Evolutionary conservation across 1,140 invertebrate genomes (phyloP).

Genomic region (Araneus ventricosus): DNA sequence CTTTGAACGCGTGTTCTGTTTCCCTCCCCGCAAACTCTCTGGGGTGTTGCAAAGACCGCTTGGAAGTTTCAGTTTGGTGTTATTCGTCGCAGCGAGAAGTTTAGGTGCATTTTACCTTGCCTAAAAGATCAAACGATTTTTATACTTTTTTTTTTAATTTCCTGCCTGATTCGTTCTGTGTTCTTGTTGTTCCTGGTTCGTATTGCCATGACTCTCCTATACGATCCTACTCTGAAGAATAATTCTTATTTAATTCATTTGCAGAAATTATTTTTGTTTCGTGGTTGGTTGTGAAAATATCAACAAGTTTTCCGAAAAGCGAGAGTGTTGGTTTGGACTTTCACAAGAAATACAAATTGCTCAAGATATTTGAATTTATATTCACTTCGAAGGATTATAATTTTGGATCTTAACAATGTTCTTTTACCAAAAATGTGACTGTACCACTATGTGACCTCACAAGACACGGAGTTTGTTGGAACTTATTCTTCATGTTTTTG

Average conservation of each 20-base stretch:
- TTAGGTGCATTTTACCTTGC: not conserved
- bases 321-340: not conserved
- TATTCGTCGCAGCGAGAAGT: slow-evolving; percentile 23
- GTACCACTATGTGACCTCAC: not conserved
- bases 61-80: slow-evolving; percentile 38
- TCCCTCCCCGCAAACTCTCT: slow-evolving; percentile 53
- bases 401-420: not conserved
- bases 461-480: not conserved
- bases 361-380: not conserved
- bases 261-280: not conserved
- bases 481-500: slow-evolving; percentile 17
- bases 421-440: not conserved
- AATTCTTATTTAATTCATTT: not conserved
- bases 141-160: not conserved
- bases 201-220: not conserved
- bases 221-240: not conserved
- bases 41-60: slow-evolving; percentile 51
- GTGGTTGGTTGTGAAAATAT: not conserved
- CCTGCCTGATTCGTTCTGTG: no score
- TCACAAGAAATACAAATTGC: not conserved
- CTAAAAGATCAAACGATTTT: slow-evolving; percentile 13
- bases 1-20: slow-evolving; percentile 31
- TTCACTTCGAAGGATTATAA: not conserved
- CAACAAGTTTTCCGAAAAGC: not conserved
- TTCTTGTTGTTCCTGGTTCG: not conserved